phyloP scores from a whole-genome alignment of 2,113 vertebrate species.

The Dromaius novaehollandiae region DNA sequence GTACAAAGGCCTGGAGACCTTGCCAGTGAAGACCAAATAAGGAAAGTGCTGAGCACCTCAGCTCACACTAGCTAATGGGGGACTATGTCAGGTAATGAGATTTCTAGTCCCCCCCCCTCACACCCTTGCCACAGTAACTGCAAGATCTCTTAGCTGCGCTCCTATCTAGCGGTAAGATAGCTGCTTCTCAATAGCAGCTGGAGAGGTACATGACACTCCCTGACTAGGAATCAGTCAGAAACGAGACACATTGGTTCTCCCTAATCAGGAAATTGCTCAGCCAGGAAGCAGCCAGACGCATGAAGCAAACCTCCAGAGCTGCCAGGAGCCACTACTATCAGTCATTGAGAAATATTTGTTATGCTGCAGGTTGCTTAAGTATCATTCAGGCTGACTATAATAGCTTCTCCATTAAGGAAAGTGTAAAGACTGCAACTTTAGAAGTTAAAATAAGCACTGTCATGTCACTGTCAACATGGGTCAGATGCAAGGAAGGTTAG shows the following conservation, averaged over 20 bases:
- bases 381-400: background rate
- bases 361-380: background rate
- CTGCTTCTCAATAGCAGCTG: background rate
- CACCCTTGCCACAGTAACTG: background rate
- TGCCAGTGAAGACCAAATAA: background rate
- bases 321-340: background rate
- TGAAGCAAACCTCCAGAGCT: background rate
- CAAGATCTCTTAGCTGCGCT: background rate
- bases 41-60: background rate
- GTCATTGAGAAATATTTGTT: background rate
- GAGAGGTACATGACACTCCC: background rate
- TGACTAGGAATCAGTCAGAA: background rate
- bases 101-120: background rate
- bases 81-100: background rate
- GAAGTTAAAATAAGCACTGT: background rate
- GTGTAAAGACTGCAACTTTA: background rate
- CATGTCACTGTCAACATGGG: background rate
- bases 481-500: background rate
- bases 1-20: background rate
- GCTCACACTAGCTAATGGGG: background rate
- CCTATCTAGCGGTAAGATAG: background rate
- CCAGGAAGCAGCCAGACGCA: background rate
- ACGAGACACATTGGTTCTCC: accelerated
- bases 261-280: background rate
- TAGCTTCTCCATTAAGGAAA: background rate